Percentiles rank a stretch among this genome's conserved stretches.
phyloP scores from a whole-genome alignment of 2,113 vertebrate genomes.

The Hippocampus guttulatus region DNA sequence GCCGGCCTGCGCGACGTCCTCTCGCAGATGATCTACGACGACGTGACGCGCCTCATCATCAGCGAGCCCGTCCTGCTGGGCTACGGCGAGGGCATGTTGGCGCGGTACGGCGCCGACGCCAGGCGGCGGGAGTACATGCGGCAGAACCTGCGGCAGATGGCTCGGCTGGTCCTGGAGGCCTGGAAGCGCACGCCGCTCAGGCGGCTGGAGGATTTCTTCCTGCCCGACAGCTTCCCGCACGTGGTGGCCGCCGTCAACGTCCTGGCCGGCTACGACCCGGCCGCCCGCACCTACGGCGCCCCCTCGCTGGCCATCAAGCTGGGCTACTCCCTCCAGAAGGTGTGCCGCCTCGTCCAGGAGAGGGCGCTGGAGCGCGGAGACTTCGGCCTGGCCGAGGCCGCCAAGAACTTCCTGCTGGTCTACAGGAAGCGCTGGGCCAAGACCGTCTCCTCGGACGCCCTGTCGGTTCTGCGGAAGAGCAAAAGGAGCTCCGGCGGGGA shows the following conservation, averaged over 20 bases:
- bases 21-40: conserved; percentile 41
- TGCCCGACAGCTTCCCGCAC: conserved; percentile 42
- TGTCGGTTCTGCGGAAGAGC: conserved; percentile 18
- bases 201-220: conserved; percentile 56
- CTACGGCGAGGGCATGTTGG: conserved; percentile 44
- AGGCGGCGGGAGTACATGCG: conserved; percentile 29
- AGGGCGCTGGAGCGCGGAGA: conserved; percentile 33
- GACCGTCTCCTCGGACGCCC: conserved; percentile 31
- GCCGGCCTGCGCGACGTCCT: conserved; percentile 31
- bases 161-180: conserved; percentile 52
- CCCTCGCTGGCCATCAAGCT: conserved; percentile 54
- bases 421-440: conserved; percentile 48
- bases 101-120: background rate
- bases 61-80: conserved; percentile 39
- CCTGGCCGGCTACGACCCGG: conserved; percentile 44
- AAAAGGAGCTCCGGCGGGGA: conserved; percentile 8
- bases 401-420: conserved; percentile 34
- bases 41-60: conserved; percentile 41
- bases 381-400: conserved; percentile 18
- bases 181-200: conserved; percentile 35
- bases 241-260: conserved; percentile 53
- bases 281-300: conserved; percentile 22
- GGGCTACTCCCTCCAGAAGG: conserved; percentile 53
- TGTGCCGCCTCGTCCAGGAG: conserved; percentile 37
- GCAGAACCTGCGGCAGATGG: conserved; percentile 53